A percentile compares a stretch with the other conserved stretches of the same genome.
Evolutionary conservation across 2,888 invertebrate species (phyloP).

Genomic region (Cantharis nigra): DNA sequence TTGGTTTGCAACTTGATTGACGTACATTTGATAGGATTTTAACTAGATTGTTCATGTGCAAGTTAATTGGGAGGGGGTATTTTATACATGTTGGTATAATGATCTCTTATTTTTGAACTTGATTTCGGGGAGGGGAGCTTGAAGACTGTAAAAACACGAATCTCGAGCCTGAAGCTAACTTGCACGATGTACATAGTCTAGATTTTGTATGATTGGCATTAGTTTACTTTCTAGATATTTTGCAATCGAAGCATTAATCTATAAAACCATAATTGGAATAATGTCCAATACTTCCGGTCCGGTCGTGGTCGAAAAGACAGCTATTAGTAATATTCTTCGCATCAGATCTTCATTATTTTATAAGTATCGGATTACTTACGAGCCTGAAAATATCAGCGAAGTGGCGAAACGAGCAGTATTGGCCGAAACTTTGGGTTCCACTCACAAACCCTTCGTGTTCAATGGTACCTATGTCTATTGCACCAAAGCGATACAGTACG

Average conservation of each 20-base stretch:
- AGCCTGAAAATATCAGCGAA: background rate
- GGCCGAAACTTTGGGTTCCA: background rate
- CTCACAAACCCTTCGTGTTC: background rate
- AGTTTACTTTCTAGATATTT: background rate
- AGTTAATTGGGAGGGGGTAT: no score
- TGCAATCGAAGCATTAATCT: background rate
- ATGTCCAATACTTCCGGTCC: background rate
- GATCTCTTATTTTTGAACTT: no score
- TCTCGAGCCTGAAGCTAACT: background rate
- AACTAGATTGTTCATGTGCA: no score
- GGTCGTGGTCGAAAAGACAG: background rate
- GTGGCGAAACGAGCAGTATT: background rate
- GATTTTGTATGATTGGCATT: background rate
- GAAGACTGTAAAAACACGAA: no score
- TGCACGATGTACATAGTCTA: background rate
- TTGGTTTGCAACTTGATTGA: no score
- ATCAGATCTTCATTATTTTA: background rate
- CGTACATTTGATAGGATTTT: no score
- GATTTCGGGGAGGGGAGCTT: no score
- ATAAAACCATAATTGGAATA: background rate
- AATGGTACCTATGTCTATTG: background rate
- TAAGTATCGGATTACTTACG: background rate
- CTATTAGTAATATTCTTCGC: background rate
- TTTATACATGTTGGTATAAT: no score
- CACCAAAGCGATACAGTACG: background rate